Evolutionary conservation across 1,140 invertebrate genomes (phyloP).

Genomic region (Ips typographus): DNA sequence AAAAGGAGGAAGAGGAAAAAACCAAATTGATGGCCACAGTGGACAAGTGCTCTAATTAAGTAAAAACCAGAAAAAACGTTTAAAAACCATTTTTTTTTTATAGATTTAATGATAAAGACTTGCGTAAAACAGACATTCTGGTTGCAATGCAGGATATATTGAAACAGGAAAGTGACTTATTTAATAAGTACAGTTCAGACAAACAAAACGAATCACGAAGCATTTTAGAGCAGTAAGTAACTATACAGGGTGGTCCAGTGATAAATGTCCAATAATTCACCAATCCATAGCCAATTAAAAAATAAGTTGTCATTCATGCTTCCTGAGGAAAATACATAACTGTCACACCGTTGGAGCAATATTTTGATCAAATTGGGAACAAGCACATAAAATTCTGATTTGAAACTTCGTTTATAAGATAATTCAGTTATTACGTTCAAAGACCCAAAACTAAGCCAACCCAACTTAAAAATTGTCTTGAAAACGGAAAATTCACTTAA

Average conservation of each 20-base stretch:
- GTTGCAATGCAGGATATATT: constrained; percentile 68
- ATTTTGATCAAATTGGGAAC: not conserved
- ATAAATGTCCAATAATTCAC: constrained; percentile 2
- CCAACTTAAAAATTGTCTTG: too few relatives aligned
- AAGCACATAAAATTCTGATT: not conserved
- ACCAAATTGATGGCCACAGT: constrained; percentile 50
- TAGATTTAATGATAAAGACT: constrained; percentile 39
- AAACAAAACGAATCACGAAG: constrained; percentile 44
- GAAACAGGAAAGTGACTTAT: constrained; percentile 58
- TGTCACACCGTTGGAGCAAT: too few relatives aligned
- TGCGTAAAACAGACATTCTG: constrained; percentile 57
- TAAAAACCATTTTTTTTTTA: constrained; percentile 9
- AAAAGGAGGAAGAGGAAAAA: constrained; percentile 66
- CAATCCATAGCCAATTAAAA: too few relatives aligned
- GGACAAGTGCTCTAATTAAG: constrained; percentile 25
- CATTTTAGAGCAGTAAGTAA: constrained; percentile 48
- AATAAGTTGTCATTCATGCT: too few relatives aligned
- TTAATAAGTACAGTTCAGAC: constrained; percentile 45
- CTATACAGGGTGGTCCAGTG: not conserved
- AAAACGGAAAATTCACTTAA: too few relatives aligned
- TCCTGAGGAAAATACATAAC: not conserved
- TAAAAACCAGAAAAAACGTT: not conserved
- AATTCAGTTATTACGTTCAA: too few relatives aligned
- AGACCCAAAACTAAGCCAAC: too few relatives aligned
- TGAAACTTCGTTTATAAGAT: too few relatives aligned